phyloP scores from a whole-genome alignment of 2,113 vertebrate genomes.

The Carassius auratus region DNA sequence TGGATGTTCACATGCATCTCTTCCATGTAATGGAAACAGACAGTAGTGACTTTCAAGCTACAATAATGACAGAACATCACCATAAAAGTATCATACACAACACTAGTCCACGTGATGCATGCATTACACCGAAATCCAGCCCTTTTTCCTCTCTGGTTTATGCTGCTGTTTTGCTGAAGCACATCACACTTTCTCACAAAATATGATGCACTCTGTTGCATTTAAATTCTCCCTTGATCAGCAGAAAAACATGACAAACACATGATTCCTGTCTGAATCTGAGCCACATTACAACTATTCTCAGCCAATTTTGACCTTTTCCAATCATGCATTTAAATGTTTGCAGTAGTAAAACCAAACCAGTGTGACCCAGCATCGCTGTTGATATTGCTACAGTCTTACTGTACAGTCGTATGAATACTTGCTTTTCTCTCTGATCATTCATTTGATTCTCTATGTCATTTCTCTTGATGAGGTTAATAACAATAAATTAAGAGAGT shows the following conservation, averaged over 20 bases:
- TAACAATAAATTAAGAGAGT: constrained; percentile 43
- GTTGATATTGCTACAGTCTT: neutral
- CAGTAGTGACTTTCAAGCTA: neutral
- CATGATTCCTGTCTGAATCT: neutral
- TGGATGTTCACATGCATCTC: neutral
- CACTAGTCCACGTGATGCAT: neutral
- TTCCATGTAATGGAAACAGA: neutral
- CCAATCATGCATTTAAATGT: too few species aligned
- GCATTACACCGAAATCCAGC: neutral
- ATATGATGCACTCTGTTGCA: neutral
- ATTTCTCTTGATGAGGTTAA: constrained; percentile 54
- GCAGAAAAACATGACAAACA: neutral
- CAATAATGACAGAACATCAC: neutral
- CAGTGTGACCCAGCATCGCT: neutral
- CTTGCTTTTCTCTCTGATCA: neutral
- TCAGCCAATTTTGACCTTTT: too few species aligned
- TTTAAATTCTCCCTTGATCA: neutral
- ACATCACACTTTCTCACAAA: neutral
- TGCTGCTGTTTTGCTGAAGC: neutral
- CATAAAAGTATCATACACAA: neutral
- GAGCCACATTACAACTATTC: too few species aligned
- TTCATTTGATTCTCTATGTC: constrained; percentile 24
- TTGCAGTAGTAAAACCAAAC: neutral
- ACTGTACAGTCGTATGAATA: neutral
- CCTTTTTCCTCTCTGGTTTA: too few species aligned